Evolutionary conservation across 2,888 invertebrate genomes (phyloP).

Genomic region (Flexamia atlantica): DNA sequence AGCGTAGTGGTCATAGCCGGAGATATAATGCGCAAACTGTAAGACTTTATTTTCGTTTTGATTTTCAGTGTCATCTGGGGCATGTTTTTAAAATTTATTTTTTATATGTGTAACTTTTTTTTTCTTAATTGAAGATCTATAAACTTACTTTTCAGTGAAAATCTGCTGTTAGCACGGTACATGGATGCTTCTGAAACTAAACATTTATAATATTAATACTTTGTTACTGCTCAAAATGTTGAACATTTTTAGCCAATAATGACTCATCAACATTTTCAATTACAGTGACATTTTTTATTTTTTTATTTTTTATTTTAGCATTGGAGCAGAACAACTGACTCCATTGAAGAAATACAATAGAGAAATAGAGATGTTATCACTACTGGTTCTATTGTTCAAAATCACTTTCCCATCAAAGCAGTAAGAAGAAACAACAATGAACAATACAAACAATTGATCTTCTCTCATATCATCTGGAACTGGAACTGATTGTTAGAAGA

Average conservation of each 20-base stretch:
- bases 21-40: too few relatives aligned
- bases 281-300: too few relatives aligned
- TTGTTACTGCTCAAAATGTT: too few relatives aligned
- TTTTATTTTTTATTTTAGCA: background rate
- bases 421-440: background rate
- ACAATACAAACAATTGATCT: background rate
- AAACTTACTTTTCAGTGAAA: constrained; percentile 68
- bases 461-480: too few relatives aligned
- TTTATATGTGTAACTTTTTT: too few relatives aligned
- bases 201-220: too few relatives aligned
- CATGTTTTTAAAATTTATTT: too few relatives aligned
- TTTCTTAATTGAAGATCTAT: background rate
- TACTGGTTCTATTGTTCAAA: background rate
- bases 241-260: too few relatives aligned
- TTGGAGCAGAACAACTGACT: background rate
- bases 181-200: constrained; percentile 68
- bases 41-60: too few relatives aligned
- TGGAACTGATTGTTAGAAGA: background rate
- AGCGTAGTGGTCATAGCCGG: too few relatives aligned
- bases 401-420: constrained; percentile 1
- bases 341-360: constrained; percentile 4
- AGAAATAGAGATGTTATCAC: background rate
- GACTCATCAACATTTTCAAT: too few relatives aligned
- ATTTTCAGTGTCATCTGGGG: too few relatives aligned
- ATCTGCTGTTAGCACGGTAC: constrained; percentile 68